Evolutionary conservation across 2,888 invertebrate genomes (phyloP).

Genomic region (Cerastis leucographa): DNA sequence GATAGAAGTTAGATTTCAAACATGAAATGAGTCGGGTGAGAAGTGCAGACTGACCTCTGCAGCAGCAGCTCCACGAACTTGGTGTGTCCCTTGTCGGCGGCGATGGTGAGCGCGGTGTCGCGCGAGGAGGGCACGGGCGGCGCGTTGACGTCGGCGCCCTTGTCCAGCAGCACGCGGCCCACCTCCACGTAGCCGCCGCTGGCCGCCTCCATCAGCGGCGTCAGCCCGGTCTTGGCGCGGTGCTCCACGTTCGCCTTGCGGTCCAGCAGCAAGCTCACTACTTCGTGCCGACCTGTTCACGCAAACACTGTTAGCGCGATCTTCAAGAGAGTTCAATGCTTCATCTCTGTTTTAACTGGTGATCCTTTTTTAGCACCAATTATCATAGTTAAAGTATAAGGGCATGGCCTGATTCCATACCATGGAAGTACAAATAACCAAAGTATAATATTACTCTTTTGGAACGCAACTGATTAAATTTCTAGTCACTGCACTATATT

Average conservation of each 20-base stretch:
- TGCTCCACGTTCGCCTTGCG: constrained; percentile 99
- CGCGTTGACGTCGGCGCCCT: constrained; percentile 99
- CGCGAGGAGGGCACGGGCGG: constrained; percentile 99
- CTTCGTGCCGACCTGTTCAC: constrained; percentile 95
- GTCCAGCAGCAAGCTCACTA: constrained; percentile 98
- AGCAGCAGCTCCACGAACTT: constrained; percentile 95
- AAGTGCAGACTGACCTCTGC: constrained; percentile 2
- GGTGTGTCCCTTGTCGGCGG: constrained; percentile 99
- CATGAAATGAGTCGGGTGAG: too few species aligned
- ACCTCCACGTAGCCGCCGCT: constrained; percentile 99
- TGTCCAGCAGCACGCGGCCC: constrained; percentile 98
- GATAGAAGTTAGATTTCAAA: too few species aligned
- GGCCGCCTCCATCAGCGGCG: constrained; percentile 99
- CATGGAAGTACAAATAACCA: background rate
- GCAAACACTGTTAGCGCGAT: background rate
- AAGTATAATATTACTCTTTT: background rate
- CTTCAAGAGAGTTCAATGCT: background rate
- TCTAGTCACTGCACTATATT: too few species aligned
- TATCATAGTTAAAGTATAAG: too few species aligned
- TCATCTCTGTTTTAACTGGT: too few species aligned
- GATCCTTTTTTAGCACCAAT: too few species aligned
- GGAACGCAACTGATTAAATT: background rate
- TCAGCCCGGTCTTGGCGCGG: constrained; percentile 99
- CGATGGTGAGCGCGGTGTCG: constrained; percentile 99
- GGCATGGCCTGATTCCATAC: too few species aligned